phyloP scores from a whole-genome alignment of 2,113 vertebrate genomes.

The Saguinus midas region DNA sequence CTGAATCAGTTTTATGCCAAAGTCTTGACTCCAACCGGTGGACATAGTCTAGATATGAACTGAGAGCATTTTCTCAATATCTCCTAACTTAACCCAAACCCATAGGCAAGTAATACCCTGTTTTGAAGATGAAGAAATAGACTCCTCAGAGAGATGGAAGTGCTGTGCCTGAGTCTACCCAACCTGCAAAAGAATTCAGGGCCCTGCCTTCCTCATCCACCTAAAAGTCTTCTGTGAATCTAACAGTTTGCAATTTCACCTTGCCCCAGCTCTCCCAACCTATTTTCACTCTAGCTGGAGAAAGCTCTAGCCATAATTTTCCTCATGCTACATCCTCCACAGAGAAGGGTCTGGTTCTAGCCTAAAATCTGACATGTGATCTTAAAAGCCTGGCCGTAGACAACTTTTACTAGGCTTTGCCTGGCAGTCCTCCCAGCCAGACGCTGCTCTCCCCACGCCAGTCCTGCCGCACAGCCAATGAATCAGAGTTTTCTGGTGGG shows the following conservation, averaged over 20 bases:
- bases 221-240: not conserved
- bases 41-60: not conserved
- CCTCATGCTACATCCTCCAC: rapidly evolving
- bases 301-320: not conserved
- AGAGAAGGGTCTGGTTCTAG: not conserved
- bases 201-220: not conserved
- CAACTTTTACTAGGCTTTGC: not conserved
- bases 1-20: not conserved
- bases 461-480: too few species aligned
- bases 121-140: not conserved
- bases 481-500: not conserved
- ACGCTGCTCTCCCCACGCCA: not conserved
- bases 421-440: too few species aligned
- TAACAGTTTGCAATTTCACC: not conserved
- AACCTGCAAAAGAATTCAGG: not conserved
- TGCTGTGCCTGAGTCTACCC: not conserved
- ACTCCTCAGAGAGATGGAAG: not conserved
- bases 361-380: not conserved
- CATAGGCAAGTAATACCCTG: not conserved
- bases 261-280: not conserved
- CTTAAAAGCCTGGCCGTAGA: not conserved
- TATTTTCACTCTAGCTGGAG: not conserved
- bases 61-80: not conserved
- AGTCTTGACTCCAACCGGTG: not conserved
- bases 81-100: not conserved